A percentile compares a stretch with the other conserved stretches of the same genome.
phyloP scores from a whole-genome alignment of 2,888 invertebrate species.

The Drosophila emarginata region DNA sequence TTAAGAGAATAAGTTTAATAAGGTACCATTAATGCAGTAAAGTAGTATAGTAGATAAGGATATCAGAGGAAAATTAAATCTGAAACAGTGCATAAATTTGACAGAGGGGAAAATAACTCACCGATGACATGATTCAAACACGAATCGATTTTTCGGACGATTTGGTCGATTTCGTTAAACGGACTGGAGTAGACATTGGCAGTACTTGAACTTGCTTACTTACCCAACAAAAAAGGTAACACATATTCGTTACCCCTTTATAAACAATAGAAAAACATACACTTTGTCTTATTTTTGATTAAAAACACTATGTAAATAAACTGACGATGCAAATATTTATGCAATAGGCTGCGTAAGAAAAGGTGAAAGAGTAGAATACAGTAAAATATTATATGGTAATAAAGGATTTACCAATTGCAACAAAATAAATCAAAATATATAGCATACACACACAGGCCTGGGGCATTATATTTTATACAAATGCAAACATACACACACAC shows the following conservation, averaged over 20 bases:
- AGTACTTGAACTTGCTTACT: not conserved
- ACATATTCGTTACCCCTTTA: not conserved
- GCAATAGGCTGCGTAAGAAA: constrained; percentile 1
- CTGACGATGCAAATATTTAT: constrained; percentile 1
- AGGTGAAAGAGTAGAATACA: constrained; percentile 1
- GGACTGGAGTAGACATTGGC: not conserved
- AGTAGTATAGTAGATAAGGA: not conserved
- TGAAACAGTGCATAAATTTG: constrained; percentile 1
- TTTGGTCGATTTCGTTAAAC: not conserved
- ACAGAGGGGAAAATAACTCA: not conserved
- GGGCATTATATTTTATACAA: not conserved
- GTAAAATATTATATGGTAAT: not conserved
- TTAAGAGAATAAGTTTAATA: not conserved
- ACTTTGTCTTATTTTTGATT: not conserved
- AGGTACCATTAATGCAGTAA: not conserved
- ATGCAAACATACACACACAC: not conserved
- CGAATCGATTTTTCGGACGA: not conserved
- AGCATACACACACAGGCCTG: not conserved
- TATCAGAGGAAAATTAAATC: not conserved
- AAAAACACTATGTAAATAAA: not conserved
- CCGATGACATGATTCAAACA: not conserved
- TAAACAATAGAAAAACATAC: too few relatives aligned
- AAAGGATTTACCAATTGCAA: not conserved
- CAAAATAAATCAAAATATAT: not conserved
- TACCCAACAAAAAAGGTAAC: not conserved